phyloP scores from a whole-genome alignment of 2,797 vertebrate genomes.

The Zalophus californianus region DNA sequence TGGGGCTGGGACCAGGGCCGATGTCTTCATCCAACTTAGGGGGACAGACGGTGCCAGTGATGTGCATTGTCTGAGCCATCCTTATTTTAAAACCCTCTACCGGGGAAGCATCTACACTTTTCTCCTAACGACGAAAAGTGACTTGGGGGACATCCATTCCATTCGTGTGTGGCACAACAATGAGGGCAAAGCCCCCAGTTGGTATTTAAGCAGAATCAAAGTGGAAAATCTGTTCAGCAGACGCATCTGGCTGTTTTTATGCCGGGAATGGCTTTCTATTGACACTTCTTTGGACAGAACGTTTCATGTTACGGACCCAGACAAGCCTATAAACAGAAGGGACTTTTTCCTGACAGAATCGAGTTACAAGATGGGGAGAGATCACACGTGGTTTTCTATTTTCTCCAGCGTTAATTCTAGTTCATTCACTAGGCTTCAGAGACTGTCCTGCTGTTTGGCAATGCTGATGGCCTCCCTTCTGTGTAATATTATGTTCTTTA shows the following conservation, averaged over 20 bases:
- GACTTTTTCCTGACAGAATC: conserved; percentile 86
- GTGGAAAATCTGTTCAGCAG: conserved; percentile 83
- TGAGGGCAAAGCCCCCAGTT: conserved; percentile 68
- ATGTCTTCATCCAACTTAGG: conserved; percentile 85
- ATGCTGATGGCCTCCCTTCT: conserved; percentile 82
- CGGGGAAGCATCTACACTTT: conserved; percentile 83
- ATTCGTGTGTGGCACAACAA: conserved; percentile 86
- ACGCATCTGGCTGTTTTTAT: conserved; percentile 86
- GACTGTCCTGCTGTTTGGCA: conserved; percentile 85
- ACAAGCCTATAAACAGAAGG: conserved; percentile 43
- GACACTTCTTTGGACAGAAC: conserved; percentile 73
- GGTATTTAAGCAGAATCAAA: conserved; percentile 88
- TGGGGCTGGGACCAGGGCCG: conserved; percentile 83
- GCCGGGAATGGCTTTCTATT: conserved; percentile 85
- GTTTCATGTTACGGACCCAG: conserved; percentile 65
- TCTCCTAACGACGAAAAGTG: conserved; percentile 80
- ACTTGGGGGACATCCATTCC: conserved; percentile 85
- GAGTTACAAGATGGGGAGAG: conserved; percentile 36
- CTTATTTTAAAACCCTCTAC: conserved; percentile 66
- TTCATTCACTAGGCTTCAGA: conserved; percentile 84
- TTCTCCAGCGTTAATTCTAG: conserved; percentile 56
- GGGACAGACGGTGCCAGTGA: conserved; percentile 73
- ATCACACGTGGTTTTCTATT: conserved; percentile 85
- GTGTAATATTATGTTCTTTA: conserved; percentile 87
- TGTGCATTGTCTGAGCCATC: conserved; percentile 82